phyloP scores from a whole-genome alignment of 2,797 vertebrate species.

The Sparus aurata region DNA sequence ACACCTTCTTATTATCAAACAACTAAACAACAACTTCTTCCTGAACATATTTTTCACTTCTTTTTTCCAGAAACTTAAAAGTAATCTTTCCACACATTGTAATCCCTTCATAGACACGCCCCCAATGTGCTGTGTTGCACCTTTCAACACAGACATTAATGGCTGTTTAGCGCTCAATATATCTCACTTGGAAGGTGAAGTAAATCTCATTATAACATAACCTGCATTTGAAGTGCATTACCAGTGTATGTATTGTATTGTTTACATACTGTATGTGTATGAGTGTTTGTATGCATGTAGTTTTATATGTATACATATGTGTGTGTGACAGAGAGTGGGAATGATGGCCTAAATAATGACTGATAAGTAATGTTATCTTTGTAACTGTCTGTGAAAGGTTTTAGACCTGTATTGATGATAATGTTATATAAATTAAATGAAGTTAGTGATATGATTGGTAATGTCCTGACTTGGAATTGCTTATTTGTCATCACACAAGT shows the following conservation, averaged over 20 bases:
- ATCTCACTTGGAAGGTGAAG: slow-evolving; percentile 21
- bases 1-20: not conserved
- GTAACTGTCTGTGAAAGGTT: not conserved
- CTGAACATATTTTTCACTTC: not conserved
- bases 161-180: slow-evolving; percentile 8
- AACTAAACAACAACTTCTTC: not conserved
- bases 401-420: slow-evolving; percentile 17
- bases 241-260: not conserved
- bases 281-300: not conserved
- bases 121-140: not conserved
- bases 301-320: not conserved
- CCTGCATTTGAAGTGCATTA: slow-evolving; percentile 15
- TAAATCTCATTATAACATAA: slow-evolving; percentile 38
- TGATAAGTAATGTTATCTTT: not conserved
- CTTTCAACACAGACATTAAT: slow-evolving; percentile 1
- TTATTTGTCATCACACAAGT: not conserved
- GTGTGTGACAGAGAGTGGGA: not conserved
- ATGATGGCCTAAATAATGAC: not conserved
- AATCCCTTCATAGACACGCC: not conserved
- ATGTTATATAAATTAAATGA: not conserved
- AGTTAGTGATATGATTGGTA: not conserved
- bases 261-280: not conserved
- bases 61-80: not conserved
- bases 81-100: not conserved
- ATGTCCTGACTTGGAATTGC: not conserved